Evolutionary conservation across 2,113 vertebrate genomes (phyloP), one percentile per base, ranked within the genome.

Genomic region (Zosterops pallidus): DNA sequence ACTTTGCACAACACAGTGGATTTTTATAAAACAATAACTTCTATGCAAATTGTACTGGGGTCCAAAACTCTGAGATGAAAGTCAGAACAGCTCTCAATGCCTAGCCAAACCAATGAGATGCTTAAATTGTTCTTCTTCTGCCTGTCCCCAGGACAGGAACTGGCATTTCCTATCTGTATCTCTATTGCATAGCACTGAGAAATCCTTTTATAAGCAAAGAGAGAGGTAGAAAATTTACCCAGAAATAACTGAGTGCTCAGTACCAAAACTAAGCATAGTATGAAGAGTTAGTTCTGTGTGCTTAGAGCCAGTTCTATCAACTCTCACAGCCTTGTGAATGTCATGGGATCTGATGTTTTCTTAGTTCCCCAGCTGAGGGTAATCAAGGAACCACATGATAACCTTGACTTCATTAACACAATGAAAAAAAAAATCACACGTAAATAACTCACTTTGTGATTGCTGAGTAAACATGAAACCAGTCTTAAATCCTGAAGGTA

Each of bases 321-420:
- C 31, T 42, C 64, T 89, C 42, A 69, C 17, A 19, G 26, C 72
- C 96, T 94, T 44, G 19, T 95, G 96, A 71, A 82, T 91, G 80
- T 94, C 94, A 95, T 81, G 89, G 39, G 94, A 81, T 84, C 60
- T 37, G 80, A 55, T 19, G 29, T 64, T 81, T 60, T 86, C 76
- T 89, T 59, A 50, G 63, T 83, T 90, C 59, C 70, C 47, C 4
- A 2, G 47, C 47, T 44, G 86, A 96, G 83, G 59, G 44, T 64
- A 93, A 81, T 94, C 39, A 2, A 84, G 69, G 76, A 92, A 56
- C 76, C 91, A 84, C 89, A 86, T 89, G 91, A 92, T 70, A 49
- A 79, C 75, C 37, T 89, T 64, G 49, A 71, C n/a, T 95, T 68
- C 46, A 68, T 76, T 76, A 87, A 64, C 9, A 68, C 62, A 83